Base-by-base conservation (phyloP, 2,888 invertebrate species). In the Elegia similella region DNA sequence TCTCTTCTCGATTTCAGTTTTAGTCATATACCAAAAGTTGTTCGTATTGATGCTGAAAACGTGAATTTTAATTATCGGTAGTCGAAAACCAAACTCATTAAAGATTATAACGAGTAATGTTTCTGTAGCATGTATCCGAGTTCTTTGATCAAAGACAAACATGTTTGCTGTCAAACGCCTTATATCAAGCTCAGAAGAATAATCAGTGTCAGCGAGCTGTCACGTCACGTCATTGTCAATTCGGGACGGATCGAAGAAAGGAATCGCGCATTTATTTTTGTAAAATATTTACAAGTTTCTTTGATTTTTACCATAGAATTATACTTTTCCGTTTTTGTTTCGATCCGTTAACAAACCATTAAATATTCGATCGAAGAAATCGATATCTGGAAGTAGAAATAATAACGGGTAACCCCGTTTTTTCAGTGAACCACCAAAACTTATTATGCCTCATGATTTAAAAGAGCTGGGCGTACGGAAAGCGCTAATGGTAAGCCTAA, bases 391-490 rank as follows among this genome's bases (percentile, higher is more conserved):
- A 17, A 57, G 57, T 58, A 42, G 10, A 56, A 32, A n/a, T 53
- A 29, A 3, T 72, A 80, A 80, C 79, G 78, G 78, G 68, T 62
- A 42, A 63, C 59, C 78, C 75, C 76, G 77, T 77, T 80, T 66
- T 42, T 62, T 58, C 38, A 52, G 60, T 57, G 64, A 61, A 62
- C 61, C 53, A 46, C 70, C 78, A 76, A 81, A n/a, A 70, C 62
- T 63, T 81, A 86, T 63, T 77, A 91, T 91, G 90, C 90, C 90
- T 86, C 90, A 91, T 84, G 90, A 91, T 84, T 70, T 89, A 62
- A 90, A 89, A 65, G 86, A 87, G 55, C 68, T 86, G 73, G 86
- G 84, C 66, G 86, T 81, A 72, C 84, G 89, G 81, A 91, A 91
- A 82, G 84, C 88, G 66, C 68, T 88, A 60, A 84, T 91, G 89